Evolutionary conservation across 2,797 vertebrate genomes (phyloP), one percentile per base, ranked within the genome.

Genomic region (Hydrocynus forskahlii): DNA sequence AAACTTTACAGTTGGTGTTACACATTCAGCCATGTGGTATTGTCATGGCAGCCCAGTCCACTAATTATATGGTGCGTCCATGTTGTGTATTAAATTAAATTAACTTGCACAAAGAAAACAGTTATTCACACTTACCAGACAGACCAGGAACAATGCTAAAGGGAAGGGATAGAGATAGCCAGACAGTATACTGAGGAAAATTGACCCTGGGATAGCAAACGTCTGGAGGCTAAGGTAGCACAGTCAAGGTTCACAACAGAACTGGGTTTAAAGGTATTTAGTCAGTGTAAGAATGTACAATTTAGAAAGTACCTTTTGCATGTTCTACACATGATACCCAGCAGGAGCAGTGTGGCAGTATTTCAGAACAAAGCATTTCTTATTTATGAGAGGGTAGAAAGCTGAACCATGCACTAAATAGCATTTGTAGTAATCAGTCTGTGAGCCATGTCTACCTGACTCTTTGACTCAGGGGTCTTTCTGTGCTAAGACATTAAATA

Each of bases 81-180:
- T 16, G 25, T n/a, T 43, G 1, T 43, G 5, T 9, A 43, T 29
- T 29, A 43, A 43, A 40, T 54, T 21, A 7, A 29, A 17, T 35
- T 72, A 21, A 1, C 9, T 19, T 72, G 19, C 14, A 55, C 4
- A 9, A 17, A 72, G 14, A 54, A 71, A 54, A 71, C 7, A 8
- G 62, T 17, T 4, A 48, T 48, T 78, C 5, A 60, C 8, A 95
- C 97, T 97, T 94, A 99, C 98, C 97, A 99, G 92, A 91, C 98
- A 99, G 87, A 99, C 97, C 88, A 99, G 94, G 92, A 98, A 99
- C 87, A 99, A 95, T 83, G 97, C 98, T 88, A 99, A 83, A 0
- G 97, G 98, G 84, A 99, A 99, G 68, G 98, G 98, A 88, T 99
- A 99, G 78, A 99, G 97, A 91, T 99, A 99, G 29, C 98, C 97